Evolutionary conservation across 2,113 vertebrate species (phyloP).

Genomic region (Corydoras sp.): DNA sequence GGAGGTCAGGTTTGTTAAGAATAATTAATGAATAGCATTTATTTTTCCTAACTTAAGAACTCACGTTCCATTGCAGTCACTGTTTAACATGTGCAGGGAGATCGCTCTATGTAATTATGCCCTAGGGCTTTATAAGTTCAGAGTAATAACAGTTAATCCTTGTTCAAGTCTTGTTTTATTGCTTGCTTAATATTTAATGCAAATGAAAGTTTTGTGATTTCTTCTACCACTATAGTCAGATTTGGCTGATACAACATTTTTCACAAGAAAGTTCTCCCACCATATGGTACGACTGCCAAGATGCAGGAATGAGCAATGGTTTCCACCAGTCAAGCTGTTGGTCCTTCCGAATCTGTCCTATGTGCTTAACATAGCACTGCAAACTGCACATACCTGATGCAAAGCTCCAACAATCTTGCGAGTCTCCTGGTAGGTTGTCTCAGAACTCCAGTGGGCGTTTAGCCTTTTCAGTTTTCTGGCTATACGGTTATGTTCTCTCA

Average conservation of each 20-base stretch:
- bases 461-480: slow-evolving; percentile 65
- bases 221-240: not conserved
- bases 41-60: slow-evolving; percentile 28
- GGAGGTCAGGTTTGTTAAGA: slow-evolving; percentile 32
- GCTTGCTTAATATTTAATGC: slow-evolving; percentile 4
- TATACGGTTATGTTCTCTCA: slow-evolving; percentile 88
- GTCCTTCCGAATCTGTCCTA: not conserved
- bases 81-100: slow-evolving; percentile 27
- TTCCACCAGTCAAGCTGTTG: slow-evolving; percentile 9
- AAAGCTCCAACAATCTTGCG: slow-evolving; percentile 86
- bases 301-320: not conserved
- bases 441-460: slow-evolving; percentile 78
- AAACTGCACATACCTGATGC: slow-evolving; percentile 77
- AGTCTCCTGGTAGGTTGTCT: slow-evolving; percentile 79
- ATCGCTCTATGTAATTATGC: slow-evolving; percentile 27
- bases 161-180: slow-evolving; percentile 11
- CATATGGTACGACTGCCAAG: not conserved
- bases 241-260: not conserved
- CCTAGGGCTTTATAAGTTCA: slow-evolving; percentile 9
- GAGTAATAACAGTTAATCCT: slow-evolving; percentile 7
- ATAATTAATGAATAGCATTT: slow-evolving; percentile 36
- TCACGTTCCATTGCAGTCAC: slow-evolving; percentile 32
- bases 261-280: not conserved
- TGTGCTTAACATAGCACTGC: not conserved
- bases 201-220: not conserved